Conservation (phyloP, 30 jellyfish, hydroid and myxozoan species). For the Turritopsis dohrnii region DNA sequence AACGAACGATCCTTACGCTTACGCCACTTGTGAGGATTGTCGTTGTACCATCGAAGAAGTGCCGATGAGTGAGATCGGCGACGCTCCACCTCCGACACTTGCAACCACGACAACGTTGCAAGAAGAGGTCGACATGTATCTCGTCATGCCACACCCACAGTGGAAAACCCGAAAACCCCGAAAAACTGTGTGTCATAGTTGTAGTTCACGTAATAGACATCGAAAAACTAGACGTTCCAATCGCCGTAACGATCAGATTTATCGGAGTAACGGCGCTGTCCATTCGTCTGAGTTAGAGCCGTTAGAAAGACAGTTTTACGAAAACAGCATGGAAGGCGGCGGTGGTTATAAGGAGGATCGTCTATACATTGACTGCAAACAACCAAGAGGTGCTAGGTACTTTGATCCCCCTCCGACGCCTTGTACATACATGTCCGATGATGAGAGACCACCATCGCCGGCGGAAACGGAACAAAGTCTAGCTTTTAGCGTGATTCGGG, state of each 20-base stretch:
- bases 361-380: slow-evolving; percentile 29
- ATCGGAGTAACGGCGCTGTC: slow-evolving; percentile 2
- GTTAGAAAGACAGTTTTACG: not conserved
- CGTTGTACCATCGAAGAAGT: slow-evolving; percentile 43
- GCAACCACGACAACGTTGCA: slow-evolving; percentile 41
- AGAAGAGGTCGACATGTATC: slow-evolving; percentile 1
- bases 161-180: slow-evolving; percentile 6
- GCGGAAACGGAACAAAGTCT: slow-evolving; percentile 63
- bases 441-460: slow-evolving; percentile 78
- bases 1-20: slow-evolving; percentile 10
- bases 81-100: slow-evolving; percentile 33
- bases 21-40: slow-evolving; percentile 31
- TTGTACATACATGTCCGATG: slow-evolving; percentile 76
- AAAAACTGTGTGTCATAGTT: not conserved
- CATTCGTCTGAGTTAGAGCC: slow-evolving; percentile 14
- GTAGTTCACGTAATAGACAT: slow-evolving; percentile 32
- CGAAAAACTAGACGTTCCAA: slow-evolving; percentile 34
- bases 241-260: not conserved
- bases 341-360: slow-evolving; percentile 10
- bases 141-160: not conserved
- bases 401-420: slow-evolving; percentile 95
- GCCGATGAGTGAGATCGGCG: slow-evolving; percentile 54
- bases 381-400: slow-evolving; percentile 35
- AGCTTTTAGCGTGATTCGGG: not conserved
- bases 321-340: not conserved